Evolutionary conservation across 2,888 invertebrate genomes (phyloP), one percentile per base, ranked within the genome.

Genomic region (Automeris io): DNA sequence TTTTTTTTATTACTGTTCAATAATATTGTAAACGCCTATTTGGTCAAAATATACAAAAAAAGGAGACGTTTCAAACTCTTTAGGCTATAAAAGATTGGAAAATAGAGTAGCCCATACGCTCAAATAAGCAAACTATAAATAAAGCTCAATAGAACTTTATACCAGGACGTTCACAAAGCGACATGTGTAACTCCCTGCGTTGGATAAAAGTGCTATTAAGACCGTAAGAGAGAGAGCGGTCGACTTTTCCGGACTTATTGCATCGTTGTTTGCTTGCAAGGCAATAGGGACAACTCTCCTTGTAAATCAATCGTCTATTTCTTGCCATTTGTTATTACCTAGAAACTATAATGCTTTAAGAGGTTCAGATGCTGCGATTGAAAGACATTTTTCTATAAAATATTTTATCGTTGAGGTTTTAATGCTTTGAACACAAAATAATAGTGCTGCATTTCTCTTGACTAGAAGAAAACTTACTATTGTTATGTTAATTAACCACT

Each of bases 251-350:
- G 57, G 64, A 67, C 72, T 74, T 76, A 75, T 75, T 75, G 72
- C 74, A 68, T 70, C 67, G 70, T 58, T 75, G 70, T 75, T 73
- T 73, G 70, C 67, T 59, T 59, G 56, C 52, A 55, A 62, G 63
- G 65, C 73, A 74, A 70, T 70, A 69, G 68, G 45, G 42, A 46
- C 57, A 49, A 54, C 69, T 62, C 63, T 62, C 68, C 60, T 56
- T 51, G 58, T 69, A 66, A 70, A 68, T 68, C 67, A 61, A 61
- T 64, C 54, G 54, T 64, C 61, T 58, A 49, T 61, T 56, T 62
- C 61, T 62, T 75, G 79, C 77, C 77, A 76, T 73, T 76, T 72
- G 76, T 70, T 80, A 76, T 81, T 79, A 80, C 70, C 65, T 55
- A 57, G 61, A 57, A 57, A 57, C 53, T 54, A 54, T 48, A 49